These are phyloP conservation scores for Anarrhichthys ocellatus DNA, from an alignment of 2,113 vertebrate genomes.

Conservation along the genomic window DNA sequence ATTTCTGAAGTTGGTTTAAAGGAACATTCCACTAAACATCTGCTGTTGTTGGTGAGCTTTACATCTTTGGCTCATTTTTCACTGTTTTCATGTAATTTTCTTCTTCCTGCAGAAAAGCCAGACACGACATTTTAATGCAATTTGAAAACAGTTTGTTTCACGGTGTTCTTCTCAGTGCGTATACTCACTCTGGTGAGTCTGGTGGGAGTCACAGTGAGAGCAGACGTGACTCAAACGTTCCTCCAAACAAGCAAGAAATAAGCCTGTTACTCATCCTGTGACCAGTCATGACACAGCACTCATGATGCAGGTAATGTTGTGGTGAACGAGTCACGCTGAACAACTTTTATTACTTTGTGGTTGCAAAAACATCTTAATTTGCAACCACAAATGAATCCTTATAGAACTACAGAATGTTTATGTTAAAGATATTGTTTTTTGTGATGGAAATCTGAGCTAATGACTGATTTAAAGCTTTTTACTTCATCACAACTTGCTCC, in stretches of 20 bases:
- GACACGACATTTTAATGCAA: neutral
- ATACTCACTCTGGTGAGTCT: neutral
- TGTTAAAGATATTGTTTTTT: neutral
- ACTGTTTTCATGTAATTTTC: neutral
- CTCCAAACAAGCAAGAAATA: neutral
- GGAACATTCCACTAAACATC: neutral
- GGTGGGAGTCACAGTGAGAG: neutral
- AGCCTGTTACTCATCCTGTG: neutral
- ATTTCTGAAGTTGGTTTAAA: neutral
- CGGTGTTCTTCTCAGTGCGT: neutral
- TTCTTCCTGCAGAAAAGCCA: neutral
- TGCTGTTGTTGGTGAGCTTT: no score
- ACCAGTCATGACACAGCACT: neutral
- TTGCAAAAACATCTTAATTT: neutral
- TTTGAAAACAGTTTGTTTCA: neutral
- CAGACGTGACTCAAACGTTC: conserved; percentile 14
- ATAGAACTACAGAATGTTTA: no score
- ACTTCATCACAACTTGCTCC: neutral
- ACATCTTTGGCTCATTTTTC: neutral
- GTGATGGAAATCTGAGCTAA: neutral
- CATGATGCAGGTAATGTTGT: neutral
- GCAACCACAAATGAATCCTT: no score
- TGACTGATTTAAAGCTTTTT: neutral
- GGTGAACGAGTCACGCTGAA: neutral
- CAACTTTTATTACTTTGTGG: neutral